Base-by-base conservation (phyloP, 2,113 vertebrate species). In the Gopherus evgoodei region DNA sequence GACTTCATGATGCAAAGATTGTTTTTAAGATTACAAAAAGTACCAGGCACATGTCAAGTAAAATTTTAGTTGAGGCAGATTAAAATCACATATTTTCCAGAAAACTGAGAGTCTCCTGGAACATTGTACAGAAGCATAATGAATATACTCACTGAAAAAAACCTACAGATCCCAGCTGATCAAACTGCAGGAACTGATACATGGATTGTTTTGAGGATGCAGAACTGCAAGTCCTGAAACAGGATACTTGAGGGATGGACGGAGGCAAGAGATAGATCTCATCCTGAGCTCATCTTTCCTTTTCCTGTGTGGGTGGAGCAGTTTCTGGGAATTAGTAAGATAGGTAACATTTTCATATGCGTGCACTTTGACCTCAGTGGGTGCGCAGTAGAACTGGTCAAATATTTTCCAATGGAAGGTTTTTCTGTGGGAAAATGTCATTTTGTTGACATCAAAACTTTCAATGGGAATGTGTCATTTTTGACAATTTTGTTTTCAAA, bases 1-100 rank as follows among this genome's bases (percentile, higher is more conserved):
- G 42, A 57, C 47, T 35, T 90, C 53, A 29, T 21, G 1, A 24
- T 89, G 21, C 14, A 91, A 95, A 97, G 93, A 88, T 93, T 83
- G 16, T 65, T 84, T 35, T 1, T 24, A 42, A 78, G 82, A 93
- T 93, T 92, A 84, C 52, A 38, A 35, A 72, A 88, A 38, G n/a
- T 87, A 65, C 72, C 81, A 83, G 44, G 42, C 82, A 86, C 7
- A 19, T 87, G 83, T 56, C 80, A 96, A 96, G 27, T 57, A 90
- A 96, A 92, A 92, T 56, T 62, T 14, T 84, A 83, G 0, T 88
- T 14, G 16, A 21, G 22, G 11, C 29, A 96, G 85, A 94, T 96
- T 81, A 88, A 82, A 75, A 86, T 84, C 11, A 12, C 2, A 0
- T 49, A 49, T 82, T 83, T 86, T 76, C n/a, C 72, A 0, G 11